Base-by-base conservation (phyloP, 2,113 vertebrate species). In the Lucifuga dentata region DNA sequence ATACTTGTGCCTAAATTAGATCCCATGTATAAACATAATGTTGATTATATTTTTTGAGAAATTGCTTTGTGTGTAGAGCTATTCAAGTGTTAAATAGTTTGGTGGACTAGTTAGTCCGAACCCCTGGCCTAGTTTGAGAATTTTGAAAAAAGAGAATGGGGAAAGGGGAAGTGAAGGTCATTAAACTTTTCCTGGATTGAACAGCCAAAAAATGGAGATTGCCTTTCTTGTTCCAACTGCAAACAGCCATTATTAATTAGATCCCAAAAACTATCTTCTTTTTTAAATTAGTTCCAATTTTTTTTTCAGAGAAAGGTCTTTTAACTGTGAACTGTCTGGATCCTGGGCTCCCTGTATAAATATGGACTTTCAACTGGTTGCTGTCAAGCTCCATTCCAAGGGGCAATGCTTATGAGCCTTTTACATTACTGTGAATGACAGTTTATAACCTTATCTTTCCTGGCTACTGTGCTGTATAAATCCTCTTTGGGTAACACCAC, bases 391-490 rank as follows among this genome's bases (percentile, higher is more conserved):
- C 17, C 39, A 49, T 62, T 63, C 60, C 10, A 49, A 65, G 17
- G 43, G 41, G 15, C 50, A 52, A 6, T 11, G 36, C 60, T 59
- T 57, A 39, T 60, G 38, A 61, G 59, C 23, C 53, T 68, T 59
- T 76, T 59, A 70, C 68, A 65, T 62, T 63, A 16, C 59, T 35
- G 16, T 50, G 68, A 84, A 76, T 76, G 69, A 65, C 75, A 65
- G 72, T 65, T 83, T 68, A 72, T 78, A 55, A 80, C 72, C 69
- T 85, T 77, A 82, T 67, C 80, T 77, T 59, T 51, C 56, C 23
- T 1, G n/a, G 24, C 52, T 51, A 20, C 56, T 35, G 53, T 8
- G 73, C 76, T 32, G 23, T 61, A 71, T 84, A 67, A 86, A 80
- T 81, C 49, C 68, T 63, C 69, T 68, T 55, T 39, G 56, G 74